Percentiles rank a stretch among this genome's conserved stretches.
Conservation (phyloP, 2,113 vertebrate genomes). For the Isurus oxyrinchus region DNA sequence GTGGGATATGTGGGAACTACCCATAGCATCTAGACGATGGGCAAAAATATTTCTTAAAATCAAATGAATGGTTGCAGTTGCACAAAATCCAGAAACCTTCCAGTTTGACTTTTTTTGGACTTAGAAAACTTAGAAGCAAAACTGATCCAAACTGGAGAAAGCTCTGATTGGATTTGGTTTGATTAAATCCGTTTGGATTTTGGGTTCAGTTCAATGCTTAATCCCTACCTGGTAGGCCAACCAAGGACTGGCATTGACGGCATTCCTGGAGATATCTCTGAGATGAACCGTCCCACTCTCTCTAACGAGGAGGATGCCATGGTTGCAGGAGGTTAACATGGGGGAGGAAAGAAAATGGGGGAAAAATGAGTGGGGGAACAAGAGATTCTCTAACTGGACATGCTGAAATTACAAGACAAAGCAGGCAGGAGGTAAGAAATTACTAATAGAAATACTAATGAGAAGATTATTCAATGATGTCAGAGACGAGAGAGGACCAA, state of each 20-base stretch:
- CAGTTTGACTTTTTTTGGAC: conserved; percentile 28
- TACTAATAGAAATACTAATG: conserved; percentile 20
- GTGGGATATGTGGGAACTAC: conserved; percentile 21
- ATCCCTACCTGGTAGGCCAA: conserved; percentile 37
- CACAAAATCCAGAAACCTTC: conserved; percentile 28
- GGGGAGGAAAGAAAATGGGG: conserved; percentile 38
- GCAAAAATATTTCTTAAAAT: neutral
- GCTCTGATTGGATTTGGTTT: conserved; percentile 27
- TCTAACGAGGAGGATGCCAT: conserved; percentile 35
- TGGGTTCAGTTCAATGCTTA: conserved; percentile 37
- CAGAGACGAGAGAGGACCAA: conserved; percentile 37
- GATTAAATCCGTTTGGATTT: conserved; percentile 36
- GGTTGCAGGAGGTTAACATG: conserved; percentile 35
- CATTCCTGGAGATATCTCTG: conserved; percentile 37
- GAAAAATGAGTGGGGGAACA: conserved; percentile 38
- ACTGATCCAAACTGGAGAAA: conserved; percentile 29
- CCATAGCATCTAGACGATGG: neutral
- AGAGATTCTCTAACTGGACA: conserved; percentile 34
- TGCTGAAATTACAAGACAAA: conserved; percentile 37
- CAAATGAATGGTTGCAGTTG: conserved; percentile 9
- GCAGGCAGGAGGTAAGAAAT: conserved; percentile 29
- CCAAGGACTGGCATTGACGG: conserved; percentile 38
- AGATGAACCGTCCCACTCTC: conserved; percentile 36
- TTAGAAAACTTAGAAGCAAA: conserved; percentile 13
- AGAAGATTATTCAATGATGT: conserved; percentile 32